A percentile compares a stretch with the other conserved stretches of the same genome.
phyloP scores from a whole-genome alignment of 1,140 invertebrate genomes.

The Rhyzopertha dominica region DNA sequence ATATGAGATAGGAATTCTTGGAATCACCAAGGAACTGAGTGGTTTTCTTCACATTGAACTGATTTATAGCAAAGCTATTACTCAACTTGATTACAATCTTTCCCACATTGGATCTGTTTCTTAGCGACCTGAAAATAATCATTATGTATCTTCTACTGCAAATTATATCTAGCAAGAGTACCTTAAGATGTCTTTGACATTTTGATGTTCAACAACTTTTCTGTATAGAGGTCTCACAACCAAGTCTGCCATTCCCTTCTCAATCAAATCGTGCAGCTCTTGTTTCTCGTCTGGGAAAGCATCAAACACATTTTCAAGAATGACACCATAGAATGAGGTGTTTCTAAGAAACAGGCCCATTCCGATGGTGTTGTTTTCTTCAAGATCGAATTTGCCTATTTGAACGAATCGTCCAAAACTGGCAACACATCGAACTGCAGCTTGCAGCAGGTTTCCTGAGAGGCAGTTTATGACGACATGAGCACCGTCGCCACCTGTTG shows the following conservation, averaged over 20 bases:
- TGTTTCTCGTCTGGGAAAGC: slow-evolving; percentile 31
- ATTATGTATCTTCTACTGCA: background rate
- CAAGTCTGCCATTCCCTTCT: slow-evolving; percentile 28
- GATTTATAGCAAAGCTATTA: slow-evolving; percentile 29
- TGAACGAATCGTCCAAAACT: slow-evolving; percentile 64
- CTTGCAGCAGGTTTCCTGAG: slow-evolving; percentile 58
- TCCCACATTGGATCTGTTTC: slow-evolving; percentile 32
- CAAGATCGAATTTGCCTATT: slow-evolving; percentile 67
- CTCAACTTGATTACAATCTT: slow-evolving; percentile 35
- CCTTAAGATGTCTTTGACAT: slow-evolving; percentile 32
- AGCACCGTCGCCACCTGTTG: slow-evolving; percentile 50
- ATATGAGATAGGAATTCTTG: slow-evolving; percentile 36
- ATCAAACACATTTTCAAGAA: slow-evolving; percentile 30
- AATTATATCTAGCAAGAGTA: slow-evolving; percentile 14
- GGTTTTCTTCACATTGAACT: slow-evolving; percentile 35
- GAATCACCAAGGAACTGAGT: slow-evolving; percentile 40
- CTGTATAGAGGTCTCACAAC: slow-evolving; percentile 32
- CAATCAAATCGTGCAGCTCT: slow-evolving; percentile 27
- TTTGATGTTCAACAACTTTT: slow-evolving; percentile 30
- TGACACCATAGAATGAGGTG: slow-evolving; percentile 33
- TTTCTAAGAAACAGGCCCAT: slow-evolving; percentile 56
- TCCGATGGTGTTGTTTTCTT: slow-evolving; percentile 58
- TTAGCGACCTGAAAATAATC: slow-evolving; percentile 24
- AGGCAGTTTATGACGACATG: slow-evolving; percentile 62
- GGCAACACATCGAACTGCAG: slow-evolving; percentile 58